Base-by-base conservation (phyloP, 1,140 invertebrate species). In the Laupala kohalensis region DNA sequence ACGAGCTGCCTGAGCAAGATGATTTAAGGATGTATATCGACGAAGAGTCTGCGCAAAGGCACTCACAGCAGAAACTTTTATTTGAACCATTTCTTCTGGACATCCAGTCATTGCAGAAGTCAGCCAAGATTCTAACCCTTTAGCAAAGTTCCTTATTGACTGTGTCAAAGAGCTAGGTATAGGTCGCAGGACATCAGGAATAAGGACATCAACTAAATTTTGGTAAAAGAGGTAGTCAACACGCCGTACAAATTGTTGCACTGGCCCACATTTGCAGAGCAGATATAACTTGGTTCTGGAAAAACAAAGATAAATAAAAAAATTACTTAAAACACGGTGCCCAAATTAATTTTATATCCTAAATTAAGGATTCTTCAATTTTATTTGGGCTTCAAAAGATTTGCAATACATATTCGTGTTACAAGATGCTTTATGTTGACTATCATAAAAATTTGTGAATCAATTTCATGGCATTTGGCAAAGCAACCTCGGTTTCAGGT, bases 21-120 rank as follows among this genome's bases (percentile, higher is more conserved):
- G 97, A 84, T 99, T 99, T n/a, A 99, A 83, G 19, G 96, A 98
- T 15, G 97, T 99, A 82, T 99, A 99, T 68, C 97, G 88, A 53
- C 96, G 85, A 77, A 99, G 81, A 63, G 95, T 97, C 81, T 97
- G 96, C 77, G 95, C 92, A 81, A 99, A 92, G 30, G 97, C 94
- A 75, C 90, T 91, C 12, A 97, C 94, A 62, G 94, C 92, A 29
- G 87, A 79, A 79, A 90, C 88, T 84, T 96, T 97, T 67, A 93
- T 89, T 75, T 91, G 87, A 69, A 92, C 86, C 83, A 97, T 90
- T 76, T 89, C 88, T 73, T 90, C 86, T 25, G 95, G 93, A 76
- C 92, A 94, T 24, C 92, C 94, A 75, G 86, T 83, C 89, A 96
- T 92, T 37, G 95, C 93, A 74, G 89, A 87, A 70, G 89, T 90